phyloP scores from a whole-genome alignment of 2,797 vertebrate genomes.

The Parambassis ranga region DNA sequence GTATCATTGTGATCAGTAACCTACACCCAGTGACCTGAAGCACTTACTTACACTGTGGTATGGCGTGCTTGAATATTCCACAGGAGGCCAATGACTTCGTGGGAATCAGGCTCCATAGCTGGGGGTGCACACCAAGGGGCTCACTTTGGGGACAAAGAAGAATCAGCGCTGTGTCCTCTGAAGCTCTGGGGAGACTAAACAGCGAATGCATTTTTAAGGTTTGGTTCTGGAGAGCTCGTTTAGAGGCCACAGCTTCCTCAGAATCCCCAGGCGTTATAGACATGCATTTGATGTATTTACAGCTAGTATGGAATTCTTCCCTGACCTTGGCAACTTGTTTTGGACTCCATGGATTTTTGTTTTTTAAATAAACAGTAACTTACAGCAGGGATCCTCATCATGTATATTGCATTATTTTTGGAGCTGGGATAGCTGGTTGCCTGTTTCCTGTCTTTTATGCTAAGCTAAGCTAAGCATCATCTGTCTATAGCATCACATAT shows the following conservation, averaged over 20 bases:
- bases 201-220: neutral
- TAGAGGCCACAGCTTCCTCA: constrained; percentile 10
- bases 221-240: constrained; percentile 29
- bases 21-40: constrained; percentile 13
- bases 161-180: constrained; percentile 1
- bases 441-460: neutral
- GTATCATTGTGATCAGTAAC: constrained; percentile 11
- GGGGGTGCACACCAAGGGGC: constrained; percentile 12
- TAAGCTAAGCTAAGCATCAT: neutral
- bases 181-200: constrained; percentile 25
- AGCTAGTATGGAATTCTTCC: constrained; percentile 15
- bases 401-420: neutral
- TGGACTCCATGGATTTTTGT: neutral
- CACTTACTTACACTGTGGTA: neutral
- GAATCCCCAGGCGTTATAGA: constrained; percentile 40
- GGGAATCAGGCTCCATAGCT: constrained; percentile 37
- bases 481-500: neutral
- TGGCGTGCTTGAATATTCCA: constrained; percentile 9
- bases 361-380: neutral
- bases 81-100: constrained; percentile 42
- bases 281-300: constrained; percentile 34
- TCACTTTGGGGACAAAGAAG: constrained; percentile 12
- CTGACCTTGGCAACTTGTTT: constrained; percentile 27
- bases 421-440: neutral
- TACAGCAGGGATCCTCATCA: neutral